Evolutionary conservation across 2,113 vertebrate genomes (phyloP), one percentile per base, ranked within the genome.

Genomic region (Pholis gunnellus): DNA sequence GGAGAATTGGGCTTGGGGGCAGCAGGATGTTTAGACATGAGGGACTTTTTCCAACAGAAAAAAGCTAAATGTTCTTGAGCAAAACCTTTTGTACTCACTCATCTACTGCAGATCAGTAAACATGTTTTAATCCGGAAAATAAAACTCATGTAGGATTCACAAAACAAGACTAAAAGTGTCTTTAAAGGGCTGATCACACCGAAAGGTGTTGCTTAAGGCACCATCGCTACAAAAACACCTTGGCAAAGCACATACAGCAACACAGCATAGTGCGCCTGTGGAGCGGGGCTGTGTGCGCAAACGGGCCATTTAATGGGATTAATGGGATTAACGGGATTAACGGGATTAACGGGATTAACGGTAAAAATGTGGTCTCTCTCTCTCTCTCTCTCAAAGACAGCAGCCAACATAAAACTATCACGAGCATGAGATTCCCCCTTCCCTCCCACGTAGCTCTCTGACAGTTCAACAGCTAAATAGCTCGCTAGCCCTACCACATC

Each of bases 21-120:
- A 42, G 59, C 20, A 48, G 25, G 46, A 78, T 85, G 56, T 78
- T 88, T 75, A 52, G 72, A 3, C 48, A 68, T 54, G 29, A 72
- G 27, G 36, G 29, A 48, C 25, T 34, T 77, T 77, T 72, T 68
- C 34, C 60, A 10, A 22, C 34, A 71, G 56, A 54, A 67, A 34
- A 66, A 6, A 63, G 9, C 31, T 13, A 5, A 31, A 4, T 22
- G 29, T 56, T 74, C 9, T 48, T 76, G 66, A 31, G 17, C 3
- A 61, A 70, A 46, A 34, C 8, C 11, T 9, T 46, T 22, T 60
- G 25, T 68, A 29, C 29, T 40, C 5, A n/a, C 3, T 11, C 31
- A 50, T 66, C 29, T 9, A 14, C 50, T 18, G 27, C 9, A 3
- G 31, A 72, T 31, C 22, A 61, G 50, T 31, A 52, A 4, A 52